A percentile compares a stretch with the other conserved stretches of the same genome.
These are phyloP conservation scores for Tinea semifulvella DNA, from an alignment of 2,888 invertebrate genomes.

Conservation along the genomic window DNA sequence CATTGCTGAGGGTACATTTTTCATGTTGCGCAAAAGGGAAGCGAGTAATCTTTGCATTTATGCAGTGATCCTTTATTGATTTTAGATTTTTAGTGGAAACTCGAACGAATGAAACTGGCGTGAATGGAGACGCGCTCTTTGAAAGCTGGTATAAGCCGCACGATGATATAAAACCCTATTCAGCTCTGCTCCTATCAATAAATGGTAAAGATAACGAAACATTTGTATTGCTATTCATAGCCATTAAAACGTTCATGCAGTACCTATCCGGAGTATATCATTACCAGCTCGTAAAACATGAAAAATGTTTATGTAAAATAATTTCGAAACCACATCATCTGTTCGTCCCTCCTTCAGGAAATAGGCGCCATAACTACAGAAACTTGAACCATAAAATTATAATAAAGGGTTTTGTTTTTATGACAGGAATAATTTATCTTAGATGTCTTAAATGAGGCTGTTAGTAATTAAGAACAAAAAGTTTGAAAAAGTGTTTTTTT, in stretches of 20 bases:
- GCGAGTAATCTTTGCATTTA: slow-evolving; percentile 66
- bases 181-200: slow-evolving; percentile 44
- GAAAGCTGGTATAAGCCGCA: slow-evolving; percentile 58
- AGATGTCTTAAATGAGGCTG: slow-evolving; percentile 12
- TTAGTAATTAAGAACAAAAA: slow-evolving; percentile 13
- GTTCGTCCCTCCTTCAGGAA: slow-evolving; percentile 42
- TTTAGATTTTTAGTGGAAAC: slow-evolving; percentile 65
- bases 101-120: slow-evolving; percentile 60
- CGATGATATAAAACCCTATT: slow-evolving; percentile 62
- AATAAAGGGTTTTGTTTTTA: slow-evolving; percentile 55
- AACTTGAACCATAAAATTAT: slow-evolving; percentile 53
- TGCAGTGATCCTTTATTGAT: slow-evolving; percentile 65
- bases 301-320: slow-evolving; percentile 12
- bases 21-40: slow-evolving; percentile 55
- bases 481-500: slow-evolving; percentile 6
- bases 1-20: slow-evolving; percentile 61
- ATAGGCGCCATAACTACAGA: slow-evolving; percentile 42
- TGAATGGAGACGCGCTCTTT: slow-evolving; percentile 61
- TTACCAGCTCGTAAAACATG: background rate
- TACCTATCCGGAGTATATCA: no score
- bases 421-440: slow-evolving; percentile 41
- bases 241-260: background rate
- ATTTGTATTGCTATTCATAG: slow-evolving; percentile 11
- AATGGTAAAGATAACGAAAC: slow-evolving; percentile 37
- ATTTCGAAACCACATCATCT: slow-evolving; percentile 39